Evolutionary conservation across 2,888 invertebrate species (phyloP).

Genomic region (Cheilosia urbana): DNA sequence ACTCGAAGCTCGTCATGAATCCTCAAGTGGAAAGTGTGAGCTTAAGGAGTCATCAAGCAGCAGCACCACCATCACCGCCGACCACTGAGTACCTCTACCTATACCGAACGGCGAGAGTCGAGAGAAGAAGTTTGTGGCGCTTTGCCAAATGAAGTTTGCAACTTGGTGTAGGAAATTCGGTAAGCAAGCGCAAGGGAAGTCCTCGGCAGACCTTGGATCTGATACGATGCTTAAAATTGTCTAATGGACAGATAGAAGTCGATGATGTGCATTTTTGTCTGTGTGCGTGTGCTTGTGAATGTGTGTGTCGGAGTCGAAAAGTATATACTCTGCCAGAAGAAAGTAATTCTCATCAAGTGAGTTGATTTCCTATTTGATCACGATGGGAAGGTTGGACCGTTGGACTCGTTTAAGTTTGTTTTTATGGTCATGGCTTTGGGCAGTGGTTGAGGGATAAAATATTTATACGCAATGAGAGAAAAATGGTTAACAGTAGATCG

Average conservation of each 20-base stretch:
- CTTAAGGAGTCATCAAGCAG: slow-evolving; percentile 40
- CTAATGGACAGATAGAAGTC: slow-evolving; percentile 74
- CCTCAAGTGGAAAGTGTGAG: slow-evolving; percentile 66
- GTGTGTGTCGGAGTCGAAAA: background rate
- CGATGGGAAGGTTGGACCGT: slow-evolving; percentile 55
- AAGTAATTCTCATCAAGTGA: slow-evolving; percentile 74
- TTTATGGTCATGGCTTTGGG: slow-evolving; percentile 67
- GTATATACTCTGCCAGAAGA: slow-evolving; percentile 56
- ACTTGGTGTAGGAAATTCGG: slow-evolving; percentile 53
- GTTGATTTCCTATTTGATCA: slow-evolving; percentile 71
- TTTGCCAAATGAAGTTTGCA: slow-evolving; percentile 74
- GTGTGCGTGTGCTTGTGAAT: background rate
- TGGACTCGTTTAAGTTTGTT: slow-evolving; percentile 68
- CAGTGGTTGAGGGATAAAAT: slow-evolving; percentile 71
- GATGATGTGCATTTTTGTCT: slow-evolving; percentile 41
- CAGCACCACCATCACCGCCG: slow-evolving; percentile 3
- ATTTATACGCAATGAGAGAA: slow-evolving; percentile 72
- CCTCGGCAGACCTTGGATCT: slow-evolving; percentile 59
- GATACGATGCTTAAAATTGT: slow-evolving; percentile 68
- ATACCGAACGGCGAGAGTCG: background rate
- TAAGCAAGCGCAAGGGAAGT: slow-evolving; percentile 32
- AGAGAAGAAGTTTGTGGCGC: slow-evolving; percentile 64
- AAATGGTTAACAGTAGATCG: slow-evolving; percentile 52
- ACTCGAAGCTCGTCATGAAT: slow-evolving; percentile 68
- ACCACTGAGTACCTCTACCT: too few species aligned